Base-by-base conservation (phyloP, 2,888 invertebrate species). In the Macroteleia sp. region DNA sequence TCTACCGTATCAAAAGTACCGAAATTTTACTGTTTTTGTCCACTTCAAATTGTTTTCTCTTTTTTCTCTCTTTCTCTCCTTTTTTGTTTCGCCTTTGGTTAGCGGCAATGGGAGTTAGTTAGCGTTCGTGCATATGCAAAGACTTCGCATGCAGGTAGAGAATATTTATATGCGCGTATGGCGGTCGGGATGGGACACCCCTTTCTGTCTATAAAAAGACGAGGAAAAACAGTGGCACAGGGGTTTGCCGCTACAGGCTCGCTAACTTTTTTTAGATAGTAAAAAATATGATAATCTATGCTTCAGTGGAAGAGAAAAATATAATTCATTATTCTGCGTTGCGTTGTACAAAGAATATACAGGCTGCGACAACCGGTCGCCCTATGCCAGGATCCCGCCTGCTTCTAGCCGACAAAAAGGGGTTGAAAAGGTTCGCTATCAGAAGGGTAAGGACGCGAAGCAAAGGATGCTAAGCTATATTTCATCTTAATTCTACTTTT, bases 201-300 rank as follows among this genome's bases (percentile, higher is more conserved):
- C 80, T 77, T 77, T 77, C 77, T 61, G 39, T 69, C 57, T 75
- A 71, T 70, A 79, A 76, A 79, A 76, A 62, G 77, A 57, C 57
- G 70, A 74, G 73, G 56, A 73, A 76, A 74, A 80, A 71, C 74
- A 80, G 74, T 57, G 80, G 54, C 64, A 36, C 62, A 66, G 70
- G 75, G 79, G 79, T 76, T 54, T 52, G 69, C 62, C 69, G 78
- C 61, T 76, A 79, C 79, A 61, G 73, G 77, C 81, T 74, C 73
- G 76, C 61, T 52, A 54, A 66, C 70, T 89, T 88, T 89, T 88
- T 88, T 79, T 86, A 85, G 89, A 90, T 88, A 87, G 88, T 89
- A 91, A 90, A 90, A 91, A 91, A 90, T 91, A 91, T 91, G 88
- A 91, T 90, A 90, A 90, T 91, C 88, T 89, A 91, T 91, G 90